phyloP scores from a whole-genome alignment of 2,113 vertebrate species.

The Nymphicus hollandicus region DNA sequence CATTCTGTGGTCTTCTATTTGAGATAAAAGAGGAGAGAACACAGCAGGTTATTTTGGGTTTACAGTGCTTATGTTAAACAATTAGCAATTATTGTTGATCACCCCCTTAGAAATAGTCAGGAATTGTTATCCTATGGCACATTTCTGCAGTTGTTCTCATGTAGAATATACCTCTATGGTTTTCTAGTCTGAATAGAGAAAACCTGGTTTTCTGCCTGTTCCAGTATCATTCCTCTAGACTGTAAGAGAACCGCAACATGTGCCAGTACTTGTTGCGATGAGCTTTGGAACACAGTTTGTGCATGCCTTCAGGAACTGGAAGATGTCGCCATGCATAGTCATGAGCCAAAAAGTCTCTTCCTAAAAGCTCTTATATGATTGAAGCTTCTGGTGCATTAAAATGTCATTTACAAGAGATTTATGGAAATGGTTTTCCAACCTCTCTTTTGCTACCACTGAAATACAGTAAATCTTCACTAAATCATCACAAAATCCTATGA shows the following conservation, averaged over 20 bases:
- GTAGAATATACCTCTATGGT: neutral
- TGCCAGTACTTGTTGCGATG: slow-evolving; percentile 24
- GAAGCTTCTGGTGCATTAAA: neutral
- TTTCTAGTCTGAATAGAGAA: neutral
- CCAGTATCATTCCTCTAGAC: neutral
- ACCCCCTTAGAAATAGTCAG: neutral
- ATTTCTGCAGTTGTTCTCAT: neutral
- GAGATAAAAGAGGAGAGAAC: neutral
- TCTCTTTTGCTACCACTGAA: neutral
- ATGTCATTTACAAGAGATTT: neutral
- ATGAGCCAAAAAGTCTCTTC: slow-evolving; percentile 23
- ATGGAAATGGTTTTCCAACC: neutral
- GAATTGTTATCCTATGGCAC: neutral
- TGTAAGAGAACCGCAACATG: neutral
- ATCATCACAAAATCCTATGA: neutral
- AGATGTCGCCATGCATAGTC: neutral
- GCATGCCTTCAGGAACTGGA: slow-evolving; percentile 27
- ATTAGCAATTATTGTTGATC: neutral
- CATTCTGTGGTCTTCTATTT: neutral
- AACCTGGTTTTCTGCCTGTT: neutral
- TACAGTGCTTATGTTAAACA: neutral
- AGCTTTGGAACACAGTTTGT: slow-evolving; percentile 28
- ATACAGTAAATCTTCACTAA: neutral
- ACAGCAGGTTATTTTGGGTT: neutral
- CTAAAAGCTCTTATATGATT: neutral